These are phyloP conservation scores for Agriopis leucophaearia DNA, from an alignment of 2,888 invertebrate genomes.

Conservation along the genomic window DNA sequence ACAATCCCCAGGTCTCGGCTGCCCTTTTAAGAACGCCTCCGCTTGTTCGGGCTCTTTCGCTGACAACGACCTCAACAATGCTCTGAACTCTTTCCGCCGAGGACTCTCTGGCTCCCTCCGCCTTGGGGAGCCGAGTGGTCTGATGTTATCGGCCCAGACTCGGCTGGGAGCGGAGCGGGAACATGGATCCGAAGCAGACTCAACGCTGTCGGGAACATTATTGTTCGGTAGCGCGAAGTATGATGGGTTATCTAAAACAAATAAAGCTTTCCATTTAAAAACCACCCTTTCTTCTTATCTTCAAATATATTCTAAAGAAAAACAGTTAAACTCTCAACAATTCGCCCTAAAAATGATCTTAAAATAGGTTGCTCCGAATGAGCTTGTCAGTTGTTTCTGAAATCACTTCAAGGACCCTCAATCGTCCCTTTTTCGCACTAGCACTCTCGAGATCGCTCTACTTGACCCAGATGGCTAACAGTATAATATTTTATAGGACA, in stretches of 20 bases:
- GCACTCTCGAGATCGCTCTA: not conserved
- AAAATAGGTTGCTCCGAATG: not conserved
- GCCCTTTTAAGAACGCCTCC: constrained; percentile 88
- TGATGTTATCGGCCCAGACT: constrained; percentile 80
- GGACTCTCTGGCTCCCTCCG: constrained; percentile 78
- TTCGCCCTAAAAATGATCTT: not conserved
- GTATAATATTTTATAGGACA: no score
- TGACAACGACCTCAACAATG: constrained; percentile 88
- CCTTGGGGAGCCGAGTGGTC: constrained; percentile 74
- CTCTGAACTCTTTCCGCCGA: constrained; percentile 84
- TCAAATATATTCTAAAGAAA: not conserved
- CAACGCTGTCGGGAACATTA: constrained; percentile 71
- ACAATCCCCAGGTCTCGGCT: constrained; percentile 90
- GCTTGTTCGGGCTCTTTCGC: constrained; percentile 88
- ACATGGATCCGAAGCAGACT: constrained; percentile 84
- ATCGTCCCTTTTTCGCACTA: constrained; percentile 12
- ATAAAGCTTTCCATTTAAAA: constrained; percentile 28
- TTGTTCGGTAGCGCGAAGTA: constrained; percentile 90
- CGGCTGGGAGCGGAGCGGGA: constrained; percentile 90
- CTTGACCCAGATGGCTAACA: constrained; percentile 17
- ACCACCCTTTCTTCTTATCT: not conserved
- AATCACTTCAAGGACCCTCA: constrained; percentile 12
- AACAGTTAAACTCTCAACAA: not conserved
- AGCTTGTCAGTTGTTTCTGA: constrained; percentile 12
- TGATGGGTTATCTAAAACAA: constrained; percentile 91